These are phyloP conservation scores for Merodon equestris DNA, from an alignment of 2,888 invertebrate genomes.

Conservation along the genomic window DNA sequence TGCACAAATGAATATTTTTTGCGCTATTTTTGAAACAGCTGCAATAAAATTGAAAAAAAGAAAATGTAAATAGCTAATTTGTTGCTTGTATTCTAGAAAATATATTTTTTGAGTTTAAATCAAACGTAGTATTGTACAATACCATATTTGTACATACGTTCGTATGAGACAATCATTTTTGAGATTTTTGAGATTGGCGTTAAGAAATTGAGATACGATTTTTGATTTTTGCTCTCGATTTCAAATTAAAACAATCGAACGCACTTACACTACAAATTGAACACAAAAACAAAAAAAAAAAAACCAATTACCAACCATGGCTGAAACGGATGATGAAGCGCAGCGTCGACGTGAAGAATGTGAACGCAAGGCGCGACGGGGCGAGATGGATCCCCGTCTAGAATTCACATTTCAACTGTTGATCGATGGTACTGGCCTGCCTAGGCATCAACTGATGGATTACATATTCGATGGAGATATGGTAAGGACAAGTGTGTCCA, in stretches of 20 bases:
- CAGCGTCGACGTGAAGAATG: slow-evolving; percentile 92
- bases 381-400: slow-evolving; percentile 94
- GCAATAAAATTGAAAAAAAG: slow-evolving; percentile 8
- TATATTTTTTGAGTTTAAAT: no score
- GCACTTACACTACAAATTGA: slow-evolving; percentile 25
- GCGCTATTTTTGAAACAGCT: slow-evolving; percentile 22
- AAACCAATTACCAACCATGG: slow-evolving; percentile 59
- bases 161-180: slow-evolving; percentile 32
- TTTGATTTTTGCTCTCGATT: slow-evolving; percentile 66
- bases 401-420: slow-evolving; percentile 94
- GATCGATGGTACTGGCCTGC: slow-evolving; percentile 90
- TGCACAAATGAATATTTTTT: slow-evolving; percentile 65
- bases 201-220: slow-evolving; percentile 55
- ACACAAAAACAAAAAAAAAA: slow-evolving; percentile 1
- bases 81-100: slow-evolving; percentile 34
- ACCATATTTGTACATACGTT: no score
- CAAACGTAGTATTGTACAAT: no score
- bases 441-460: slow-evolving; percentile 92
- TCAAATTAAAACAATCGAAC: slow-evolving; percentile 28
- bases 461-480: slow-evolving; percentile 94
- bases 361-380: slow-evolving; percentile 92
- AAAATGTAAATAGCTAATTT: slow-evolving; percentile 27
- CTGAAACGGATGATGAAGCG: slow-evolving; percentile 77
- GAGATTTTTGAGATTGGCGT: slow-evolving; percentile 11
- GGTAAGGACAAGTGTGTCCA: slow-evolving; percentile 79